phyloP scores from a whole-genome alignment of 2,797 vertebrate species.

The Cercopithecus hamlyni region DNA sequence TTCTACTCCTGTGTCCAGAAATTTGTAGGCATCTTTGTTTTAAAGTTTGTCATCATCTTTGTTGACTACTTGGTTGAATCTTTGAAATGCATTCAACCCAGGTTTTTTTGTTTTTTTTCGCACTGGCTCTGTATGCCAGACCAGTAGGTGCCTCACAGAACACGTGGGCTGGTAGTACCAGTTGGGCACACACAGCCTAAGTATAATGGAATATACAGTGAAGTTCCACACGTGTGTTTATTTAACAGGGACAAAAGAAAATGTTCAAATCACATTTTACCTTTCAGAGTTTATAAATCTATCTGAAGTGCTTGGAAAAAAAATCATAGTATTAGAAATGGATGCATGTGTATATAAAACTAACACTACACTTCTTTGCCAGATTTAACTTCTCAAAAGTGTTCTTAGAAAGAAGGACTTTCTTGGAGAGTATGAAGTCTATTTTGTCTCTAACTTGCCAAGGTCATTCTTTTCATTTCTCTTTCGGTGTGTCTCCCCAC shows the following conservation, averaged over 20 bases:
- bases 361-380: slow-evolving; percentile 43
- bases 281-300: slow-evolving; percentile 27
- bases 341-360: not conserved
- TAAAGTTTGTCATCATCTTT: not conserved
- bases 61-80: not conserved
- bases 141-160: rapidly evolving
- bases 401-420: slow-evolving; percentile 50
- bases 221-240: not conserved
- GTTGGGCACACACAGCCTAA: not conserved
- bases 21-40: not conserved
- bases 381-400: slow-evolving; percentile 28
- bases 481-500: not conserved
- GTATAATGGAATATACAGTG: not conserved
- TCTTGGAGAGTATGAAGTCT: not conserved
- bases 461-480: not conserved
- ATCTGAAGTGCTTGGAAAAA: not conserved
- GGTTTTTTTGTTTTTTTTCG: not conserved
- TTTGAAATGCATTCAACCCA: not conserved
- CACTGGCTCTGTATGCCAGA: not conserved
- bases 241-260: not conserved
- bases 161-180: not conserved
- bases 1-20: not conserved
- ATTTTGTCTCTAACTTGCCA: not conserved
- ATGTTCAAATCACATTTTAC: not conserved
- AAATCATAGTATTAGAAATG: not conserved